Evolutionary conservation across 2,888 invertebrate genomes (phyloP).

Genomic region (Leucoma salicis): DNA sequence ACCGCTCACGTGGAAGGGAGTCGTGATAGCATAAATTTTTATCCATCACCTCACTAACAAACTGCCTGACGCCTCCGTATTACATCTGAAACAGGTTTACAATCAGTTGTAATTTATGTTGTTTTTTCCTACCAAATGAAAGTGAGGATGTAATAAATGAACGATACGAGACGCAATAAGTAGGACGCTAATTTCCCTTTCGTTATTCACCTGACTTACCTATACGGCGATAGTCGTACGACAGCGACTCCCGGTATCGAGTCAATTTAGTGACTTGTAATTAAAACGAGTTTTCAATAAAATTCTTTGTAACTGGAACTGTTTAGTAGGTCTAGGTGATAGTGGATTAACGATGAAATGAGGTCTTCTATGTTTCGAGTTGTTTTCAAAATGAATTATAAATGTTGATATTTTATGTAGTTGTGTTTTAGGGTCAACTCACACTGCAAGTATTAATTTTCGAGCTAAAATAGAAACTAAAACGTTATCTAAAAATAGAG

Average conservation of each 20-base stretch:
- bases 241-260: background rate
- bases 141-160: constrained; percentile 24
- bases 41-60: too few species aligned
- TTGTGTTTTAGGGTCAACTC: too few species aligned
- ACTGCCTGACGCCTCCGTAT: background rate
- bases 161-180: constrained; percentile 22
- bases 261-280: constrained; percentile 13
- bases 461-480: too few species aligned
- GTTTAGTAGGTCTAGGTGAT: constrained; percentile 16
- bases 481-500: too few species aligned
- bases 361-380: background rate
- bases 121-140: constrained; percentile 22
- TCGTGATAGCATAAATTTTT: too few species aligned
- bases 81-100: background rate
- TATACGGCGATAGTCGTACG: constrained; percentile 11
- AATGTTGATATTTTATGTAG: too few species aligned
- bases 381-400: too few species aligned
- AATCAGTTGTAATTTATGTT: background rate
- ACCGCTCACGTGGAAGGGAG: too few species aligned
- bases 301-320: constrained; percentile 10
- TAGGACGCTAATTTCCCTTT: constrained; percentile 34
- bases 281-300: constrained; percentile 15
- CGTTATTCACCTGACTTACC: constrained; percentile 22
- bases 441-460: too few species aligned
- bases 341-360: constrained; percentile 4